A percentile compares a stretch with the other conserved stretches of the same genome.
These are phyloP conservation scores for Clostera curtula DNA, from an alignment of 2,888 invertebrate species.

Conservation along the genomic window DNA sequence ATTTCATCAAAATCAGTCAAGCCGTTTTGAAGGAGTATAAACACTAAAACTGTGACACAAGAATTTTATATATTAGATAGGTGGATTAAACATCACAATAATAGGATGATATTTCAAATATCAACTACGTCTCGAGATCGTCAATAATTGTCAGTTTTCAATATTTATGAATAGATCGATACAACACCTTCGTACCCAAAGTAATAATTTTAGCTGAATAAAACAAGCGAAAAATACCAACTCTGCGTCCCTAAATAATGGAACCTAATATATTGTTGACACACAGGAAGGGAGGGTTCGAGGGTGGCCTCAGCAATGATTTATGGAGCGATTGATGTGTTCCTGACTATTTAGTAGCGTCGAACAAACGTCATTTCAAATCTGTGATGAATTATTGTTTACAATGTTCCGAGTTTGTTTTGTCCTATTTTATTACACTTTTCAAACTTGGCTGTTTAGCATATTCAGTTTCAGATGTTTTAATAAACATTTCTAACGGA, in stretches of 20 bases:
- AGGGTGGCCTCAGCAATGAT: slow-evolving; percentile 41
- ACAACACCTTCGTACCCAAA: slow-evolving; percentile 5
- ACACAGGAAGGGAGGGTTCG: slow-evolving; percentile 27
- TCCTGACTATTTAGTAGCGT: slow-evolving; percentile 41
- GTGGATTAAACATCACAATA: slow-evolving; percentile 5
- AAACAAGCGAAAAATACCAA: slow-evolving; percentile 26
- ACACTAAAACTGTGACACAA: too few relatives aligned
- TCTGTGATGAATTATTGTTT: slow-evolving; percentile 12
- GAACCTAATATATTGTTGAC: slow-evolving; percentile 56
- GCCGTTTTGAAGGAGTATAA: too few relatives aligned
- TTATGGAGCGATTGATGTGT: slow-evolving; percentile 56
- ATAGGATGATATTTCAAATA: too few relatives aligned
- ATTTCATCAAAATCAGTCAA: too few relatives aligned
- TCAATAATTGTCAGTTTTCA: too few relatives aligned
- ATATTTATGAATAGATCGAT: slow-evolving; percentile 8
- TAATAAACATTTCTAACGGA: too few relatives aligned
- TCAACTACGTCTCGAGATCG: too few relatives aligned
- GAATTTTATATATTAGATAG: too few relatives aligned
- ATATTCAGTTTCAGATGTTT: too few relatives aligned
- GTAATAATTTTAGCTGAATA: slow-evolving; percentile 14
- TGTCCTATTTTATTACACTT: not conserved
- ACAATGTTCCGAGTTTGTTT: not conserved
- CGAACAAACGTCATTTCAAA: slow-evolving; percentile 25
- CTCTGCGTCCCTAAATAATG: slow-evolving; percentile 44
- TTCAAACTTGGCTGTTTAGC: not conserved